These are phyloP conservation scores for Chrysemys picta DNA, from an alignment of 2,113 vertebrate species.

Conservation along the genomic window DNA sequence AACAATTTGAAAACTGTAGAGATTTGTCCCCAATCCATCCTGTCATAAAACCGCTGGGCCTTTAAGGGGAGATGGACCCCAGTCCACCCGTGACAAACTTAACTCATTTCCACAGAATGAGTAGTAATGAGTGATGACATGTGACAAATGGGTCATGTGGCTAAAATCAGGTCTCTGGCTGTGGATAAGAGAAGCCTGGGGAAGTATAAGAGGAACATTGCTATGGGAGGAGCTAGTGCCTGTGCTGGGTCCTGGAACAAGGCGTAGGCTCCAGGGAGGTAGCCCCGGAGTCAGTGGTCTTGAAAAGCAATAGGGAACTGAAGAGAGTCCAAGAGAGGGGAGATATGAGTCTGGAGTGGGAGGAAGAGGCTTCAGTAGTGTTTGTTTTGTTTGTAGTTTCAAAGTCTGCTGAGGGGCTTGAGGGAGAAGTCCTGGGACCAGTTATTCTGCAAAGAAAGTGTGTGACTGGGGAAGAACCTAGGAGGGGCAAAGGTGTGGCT, in stretches of 20 bases:
- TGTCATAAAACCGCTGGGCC: neutral
- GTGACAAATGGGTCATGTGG: too few species aligned
- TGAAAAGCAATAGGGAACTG: too few species aligned
- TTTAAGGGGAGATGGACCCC: neutral
- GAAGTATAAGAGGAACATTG: neutral
- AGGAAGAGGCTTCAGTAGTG: too few species aligned
- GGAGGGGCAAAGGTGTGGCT: neutral
- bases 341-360: neutral
- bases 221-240: neutral
- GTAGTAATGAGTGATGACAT: neutral
- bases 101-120: neutral
- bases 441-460: too few species aligned
- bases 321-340: too few species aligned
- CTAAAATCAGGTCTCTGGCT: neutral
- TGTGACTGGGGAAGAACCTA: too few species aligned
- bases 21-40: neutral
- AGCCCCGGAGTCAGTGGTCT: too few species aligned
- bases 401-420: too few species aligned
- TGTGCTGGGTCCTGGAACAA: neutral
- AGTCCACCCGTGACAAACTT: neutral
- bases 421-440: too few species aligned
- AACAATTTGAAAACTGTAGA: neutral
- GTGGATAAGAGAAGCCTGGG: too few species aligned
- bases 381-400: too few species aligned
- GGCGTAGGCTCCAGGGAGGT: too few species aligned